Conservation (phyloP, 2,113 vertebrate species). For the Mirza zaza region DNA sequence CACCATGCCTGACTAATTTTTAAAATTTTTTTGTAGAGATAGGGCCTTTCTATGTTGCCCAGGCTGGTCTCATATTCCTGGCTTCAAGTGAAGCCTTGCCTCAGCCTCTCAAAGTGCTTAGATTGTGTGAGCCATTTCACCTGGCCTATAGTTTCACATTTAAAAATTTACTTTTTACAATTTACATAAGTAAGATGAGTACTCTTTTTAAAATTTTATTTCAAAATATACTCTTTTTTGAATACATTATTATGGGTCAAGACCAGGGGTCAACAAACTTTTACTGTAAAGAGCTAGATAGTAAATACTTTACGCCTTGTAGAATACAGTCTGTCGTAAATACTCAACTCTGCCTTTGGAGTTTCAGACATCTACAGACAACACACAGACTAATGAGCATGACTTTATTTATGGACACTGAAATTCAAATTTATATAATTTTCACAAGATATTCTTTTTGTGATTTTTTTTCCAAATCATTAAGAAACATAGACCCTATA, state of each 20-base stretch:
- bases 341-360: neutral
- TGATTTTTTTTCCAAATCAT: neutral
- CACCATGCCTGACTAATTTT: too few relatives aligned
- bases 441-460: neutral
- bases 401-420: neutral
- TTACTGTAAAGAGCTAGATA: neutral
- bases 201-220: neutral
- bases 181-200: neutral
- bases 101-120: too few relatives aligned
- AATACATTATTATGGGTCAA: conserved; percentile 2
- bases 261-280: neutral
- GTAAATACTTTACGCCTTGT: conserved; percentile 31
- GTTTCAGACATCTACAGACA: neutral
- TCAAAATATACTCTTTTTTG: neutral
- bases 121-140: too few relatives aligned
- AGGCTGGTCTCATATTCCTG: too few relatives aligned
- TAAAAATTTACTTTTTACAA: neutral
- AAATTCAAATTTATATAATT: conserved; percentile 40
- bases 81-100: too few relatives aligned
- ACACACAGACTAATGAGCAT: neutral
- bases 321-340: neutral
- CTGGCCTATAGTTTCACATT: too few relatives aligned
- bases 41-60: too few relatives aligned
- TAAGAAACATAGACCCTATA: neutral
- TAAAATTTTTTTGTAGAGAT: too few relatives aligned